Percentiles rank a stretch among this genome's conserved stretches.
Conservation (phyloP, 2,888 invertebrate species). For the Linnaemya vulpina region DNA sequence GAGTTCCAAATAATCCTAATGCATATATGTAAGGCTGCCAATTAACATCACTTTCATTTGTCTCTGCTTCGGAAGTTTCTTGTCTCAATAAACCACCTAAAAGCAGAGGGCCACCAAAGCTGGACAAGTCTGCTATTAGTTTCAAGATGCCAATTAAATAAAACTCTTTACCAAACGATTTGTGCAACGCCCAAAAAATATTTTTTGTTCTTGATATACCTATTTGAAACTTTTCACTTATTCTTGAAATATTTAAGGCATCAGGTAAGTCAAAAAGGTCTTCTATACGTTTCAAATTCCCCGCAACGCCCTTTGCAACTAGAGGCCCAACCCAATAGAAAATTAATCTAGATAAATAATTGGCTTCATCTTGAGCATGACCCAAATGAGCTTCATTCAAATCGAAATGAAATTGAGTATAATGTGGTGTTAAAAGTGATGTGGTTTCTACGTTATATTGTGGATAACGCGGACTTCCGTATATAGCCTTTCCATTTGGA, state of each 20-base stretch:
- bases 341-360: conserved; percentile 88
- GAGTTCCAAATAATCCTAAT: conserved; percentile 86
- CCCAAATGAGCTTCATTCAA: conserved; percentile 89
- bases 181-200: conserved; percentile 88
- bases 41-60: conserved; percentile 89
- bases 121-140: conserved; percentile 91
- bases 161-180: conserved; percentile 91
- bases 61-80: conserved; percentile 22
- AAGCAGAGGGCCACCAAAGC: conserved; percentile 95
- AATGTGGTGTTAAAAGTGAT: conserved; percentile 85
- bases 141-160: conserved; percentile 93
- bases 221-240: conserved; percentile 80
- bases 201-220: conserved; percentile 83
- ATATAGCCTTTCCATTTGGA: conserved; percentile 84
- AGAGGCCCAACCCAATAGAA: conserved; percentile 95
- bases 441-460: conserved; percentile 58
- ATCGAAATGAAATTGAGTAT: conserved; percentile 87
- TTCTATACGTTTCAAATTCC: conserved; percentile 88
- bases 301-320: conserved; percentile 90
- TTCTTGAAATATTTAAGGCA: conserved; percentile 78
- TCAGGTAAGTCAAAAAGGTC: conserved; percentile 91
- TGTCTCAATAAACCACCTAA: conserved; percentile 90
- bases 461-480: conserved; percentile 74
- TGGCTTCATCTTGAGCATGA: conserved; percentile 90
- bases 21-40: conserved; percentile 87